These are phyloP conservation scores for Drosophila multiciliata DNA, from an alignment of 2,888 invertebrate species.

Conservation along the genomic window DNA sequence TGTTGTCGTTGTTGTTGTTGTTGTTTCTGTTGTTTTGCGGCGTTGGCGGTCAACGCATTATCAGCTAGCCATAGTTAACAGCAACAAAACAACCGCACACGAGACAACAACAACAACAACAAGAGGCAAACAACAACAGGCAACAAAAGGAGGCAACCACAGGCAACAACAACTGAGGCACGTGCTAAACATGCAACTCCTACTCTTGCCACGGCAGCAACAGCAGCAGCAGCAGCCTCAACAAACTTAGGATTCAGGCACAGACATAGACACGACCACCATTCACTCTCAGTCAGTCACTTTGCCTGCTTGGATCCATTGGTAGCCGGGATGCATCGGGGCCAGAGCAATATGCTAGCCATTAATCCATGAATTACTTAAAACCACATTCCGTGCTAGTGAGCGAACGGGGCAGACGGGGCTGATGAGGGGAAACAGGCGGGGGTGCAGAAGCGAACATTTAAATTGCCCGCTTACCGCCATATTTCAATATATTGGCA, in stretches of 20 bases:
- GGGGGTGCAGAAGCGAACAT: slow-evolving; percentile 44
- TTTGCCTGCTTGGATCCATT: slow-evolving; percentile 1
- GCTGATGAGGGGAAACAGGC: too few species aligned
- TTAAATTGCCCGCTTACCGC: slow-evolving; percentile 81
- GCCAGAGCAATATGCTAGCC: slow-evolving; percentile 77
- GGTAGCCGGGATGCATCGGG: slow-evolving; percentile 33
- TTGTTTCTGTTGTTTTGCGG: slow-evolving; percentile 62
- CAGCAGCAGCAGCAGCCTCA: slow-evolving; percentile 25
- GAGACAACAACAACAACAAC: slow-evolving; percentile 37
- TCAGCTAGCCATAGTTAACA: slow-evolving; percentile 49
- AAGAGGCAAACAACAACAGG: neutral
- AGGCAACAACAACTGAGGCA: slow-evolving; percentile 60
- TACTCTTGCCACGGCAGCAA: slow-evolving; percentile 71
- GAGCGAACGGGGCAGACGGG: neutral
- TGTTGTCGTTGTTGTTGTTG: slow-evolving; percentile 32
- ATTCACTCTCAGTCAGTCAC: slow-evolving; percentile 68
- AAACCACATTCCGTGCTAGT: slow-evolving; percentile 75
- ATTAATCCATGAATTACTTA: slow-evolving; percentile 81
- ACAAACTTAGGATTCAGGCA: neutral
- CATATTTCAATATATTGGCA: slow-evolving; percentile 79
- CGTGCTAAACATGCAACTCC: slow-evolving; percentile 82
- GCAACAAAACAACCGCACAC: slow-evolving; percentile 64
- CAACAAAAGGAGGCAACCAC: slow-evolving; percentile 25
- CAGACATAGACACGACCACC: slow-evolving; percentile 68
- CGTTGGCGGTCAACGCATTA: slow-evolving; percentile 80